Conservation (phyloP, 1,140 invertebrate genomes). For the silkworm (Bombyx mori) region DNA sequence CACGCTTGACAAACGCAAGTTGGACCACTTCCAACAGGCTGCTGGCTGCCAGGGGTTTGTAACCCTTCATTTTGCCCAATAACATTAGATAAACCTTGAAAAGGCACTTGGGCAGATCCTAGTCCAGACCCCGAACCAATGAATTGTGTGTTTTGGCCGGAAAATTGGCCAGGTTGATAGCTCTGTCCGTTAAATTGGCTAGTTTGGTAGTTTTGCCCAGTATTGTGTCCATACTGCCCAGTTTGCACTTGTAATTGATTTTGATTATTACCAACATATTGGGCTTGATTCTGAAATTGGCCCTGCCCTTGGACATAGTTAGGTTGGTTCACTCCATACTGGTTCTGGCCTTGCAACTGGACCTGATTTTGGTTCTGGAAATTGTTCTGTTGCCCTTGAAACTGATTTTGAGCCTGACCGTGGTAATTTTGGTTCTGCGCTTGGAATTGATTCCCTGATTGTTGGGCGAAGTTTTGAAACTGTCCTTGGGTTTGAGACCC, state of each 20-base stretch:
- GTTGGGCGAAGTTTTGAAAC: slow-evolving; percentile 29
- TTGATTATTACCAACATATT: slow-evolving; percentile 12
- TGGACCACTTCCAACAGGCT: slow-evolving; percentile 33
- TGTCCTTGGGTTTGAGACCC: slow-evolving; percentile 27
- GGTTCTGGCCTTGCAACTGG: slow-evolving; percentile 24
- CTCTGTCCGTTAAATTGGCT: slow-evolving; percentile 9
- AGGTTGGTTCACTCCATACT: slow-evolving; percentile 7
- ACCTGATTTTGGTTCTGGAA: slow-evolving; percentile 12
- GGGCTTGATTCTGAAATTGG: slow-evolving; percentile 12
- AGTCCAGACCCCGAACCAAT: not conserved
- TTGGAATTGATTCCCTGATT: slow-evolving; percentile 17
- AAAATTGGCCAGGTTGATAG: slow-evolving; percentile 3
- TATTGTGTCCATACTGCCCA: slow-evolving; percentile 10
- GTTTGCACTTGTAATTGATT: slow-evolving; percentile 11
- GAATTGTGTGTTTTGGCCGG: slow-evolving; percentile 2
- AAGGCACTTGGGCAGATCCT: too few relatives aligned
- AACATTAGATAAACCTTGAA: not conserved
- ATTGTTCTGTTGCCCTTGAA: slow-evolving; percentile 1
- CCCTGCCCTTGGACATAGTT: slow-evolving; percentile 17
- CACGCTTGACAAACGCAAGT: slow-evolving; percentile 58
- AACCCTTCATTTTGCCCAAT: not conserved
- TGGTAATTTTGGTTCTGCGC: slow-evolving; percentile 11
- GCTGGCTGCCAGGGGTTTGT: slow-evolving; percentile 18
- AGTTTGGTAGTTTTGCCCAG: slow-evolving; percentile 16
- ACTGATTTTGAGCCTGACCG: slow-evolving; percentile 11